Conservation (phyloP, 92 coral and sea anemone species). For the Phenganax subtilis region DNA sequence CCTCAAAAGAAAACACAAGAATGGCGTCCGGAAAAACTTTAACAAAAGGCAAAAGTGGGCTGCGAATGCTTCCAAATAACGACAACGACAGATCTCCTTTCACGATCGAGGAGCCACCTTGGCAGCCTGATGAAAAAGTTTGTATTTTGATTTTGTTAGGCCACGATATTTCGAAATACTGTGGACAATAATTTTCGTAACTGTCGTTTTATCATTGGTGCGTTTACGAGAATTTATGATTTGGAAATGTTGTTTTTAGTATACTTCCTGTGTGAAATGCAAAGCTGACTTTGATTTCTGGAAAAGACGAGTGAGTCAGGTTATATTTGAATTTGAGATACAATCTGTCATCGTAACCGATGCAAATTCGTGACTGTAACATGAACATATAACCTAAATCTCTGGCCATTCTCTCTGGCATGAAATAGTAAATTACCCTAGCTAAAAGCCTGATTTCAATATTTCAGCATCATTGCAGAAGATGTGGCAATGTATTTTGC, state of each 20-base stretch:
- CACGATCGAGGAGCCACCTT: conserved; percentile 85
- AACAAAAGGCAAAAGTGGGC: conserved; percentile 84
- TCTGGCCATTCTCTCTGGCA: not conserved
- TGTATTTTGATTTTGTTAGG: not conserved
- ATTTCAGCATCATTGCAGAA: conserved; percentile 85
- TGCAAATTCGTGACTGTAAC: no score
- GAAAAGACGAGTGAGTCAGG: conserved; percentile 76
- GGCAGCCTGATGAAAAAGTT: conserved; percentile 91
- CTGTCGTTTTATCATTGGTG: not conserved
- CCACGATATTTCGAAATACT: not conserved
- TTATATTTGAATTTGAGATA: not conserved
- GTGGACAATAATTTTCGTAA: not conserved
- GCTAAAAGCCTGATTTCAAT: conserved; percentile 7
- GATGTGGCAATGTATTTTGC: conserved; percentile 92
- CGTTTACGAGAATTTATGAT: not conserved
- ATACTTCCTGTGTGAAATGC: conserved; percentile 89
- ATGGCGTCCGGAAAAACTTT: conserved; percentile 95
- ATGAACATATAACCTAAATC: not conserved
- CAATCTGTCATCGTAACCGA: not conserved
- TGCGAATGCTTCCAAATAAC: conserved; percentile 79
- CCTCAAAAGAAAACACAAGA: conserved; percentile 13
- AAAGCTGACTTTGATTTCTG: conserved; percentile 84
- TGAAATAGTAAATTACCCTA: not conserved
- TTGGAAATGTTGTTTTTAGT: conserved; percentile 50
- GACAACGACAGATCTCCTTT: conserved; percentile 87